A percentile compares a stretch with the other conserved stretches of the same genome.
These are phyloP conservation scores for Liposcelis brunnea DNA, from an alignment of 2,888 invertebrate species.

Conservation along the genomic window DNA sequence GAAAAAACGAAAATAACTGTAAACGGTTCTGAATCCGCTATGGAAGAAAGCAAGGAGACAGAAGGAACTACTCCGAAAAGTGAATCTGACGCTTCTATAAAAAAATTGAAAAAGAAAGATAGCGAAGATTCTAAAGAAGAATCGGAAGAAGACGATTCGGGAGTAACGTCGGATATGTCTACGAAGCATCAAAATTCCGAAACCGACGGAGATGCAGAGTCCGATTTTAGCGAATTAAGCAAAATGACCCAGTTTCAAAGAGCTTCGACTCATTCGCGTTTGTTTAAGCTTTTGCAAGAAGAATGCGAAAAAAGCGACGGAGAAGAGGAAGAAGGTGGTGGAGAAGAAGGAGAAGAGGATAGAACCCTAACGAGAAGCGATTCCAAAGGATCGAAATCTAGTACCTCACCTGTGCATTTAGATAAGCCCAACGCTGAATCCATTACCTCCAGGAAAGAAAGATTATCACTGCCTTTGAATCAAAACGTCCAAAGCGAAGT, in stretches of 20 bases:
- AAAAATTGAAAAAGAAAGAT: conserved; percentile 12
- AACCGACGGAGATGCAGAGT: conserved; percentile 43
- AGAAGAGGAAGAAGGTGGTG: conserved; percentile 22
- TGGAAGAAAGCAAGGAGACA: conserved; percentile 11
- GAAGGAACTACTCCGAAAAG: neutral
- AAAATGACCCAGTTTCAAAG: conserved; percentile 45
- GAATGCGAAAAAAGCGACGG: conserved; percentile 28
- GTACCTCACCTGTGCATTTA: conserved; percentile 20
- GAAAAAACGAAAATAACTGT: conserved; percentile 9
- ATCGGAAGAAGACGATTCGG: conserved; percentile 47
- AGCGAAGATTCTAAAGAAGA: conserved; percentile 19
- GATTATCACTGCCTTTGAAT: conserved; percentile 32
- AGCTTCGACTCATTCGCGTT: conserved; percentile 52
- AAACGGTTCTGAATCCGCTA: neutral
- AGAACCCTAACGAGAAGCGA: too few relatives aligned
- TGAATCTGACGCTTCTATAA: neutral
- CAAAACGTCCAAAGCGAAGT: conserved; percentile 30
- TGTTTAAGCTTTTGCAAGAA: conserved; percentile 46
- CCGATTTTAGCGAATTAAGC: conserved; percentile 30
- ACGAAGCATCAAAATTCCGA: conserved; percentile 40
- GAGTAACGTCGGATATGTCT: conserved; percentile 51
- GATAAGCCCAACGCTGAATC: conserved; percentile 24
- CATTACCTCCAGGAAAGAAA: conserved; percentile 30
- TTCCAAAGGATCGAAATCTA: conserved; percentile 19
- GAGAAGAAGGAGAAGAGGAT: conserved; percentile 21